Conservation (phyloP, 2,888 invertebrate genomes). For the Pollenia angustigena region DNA sequence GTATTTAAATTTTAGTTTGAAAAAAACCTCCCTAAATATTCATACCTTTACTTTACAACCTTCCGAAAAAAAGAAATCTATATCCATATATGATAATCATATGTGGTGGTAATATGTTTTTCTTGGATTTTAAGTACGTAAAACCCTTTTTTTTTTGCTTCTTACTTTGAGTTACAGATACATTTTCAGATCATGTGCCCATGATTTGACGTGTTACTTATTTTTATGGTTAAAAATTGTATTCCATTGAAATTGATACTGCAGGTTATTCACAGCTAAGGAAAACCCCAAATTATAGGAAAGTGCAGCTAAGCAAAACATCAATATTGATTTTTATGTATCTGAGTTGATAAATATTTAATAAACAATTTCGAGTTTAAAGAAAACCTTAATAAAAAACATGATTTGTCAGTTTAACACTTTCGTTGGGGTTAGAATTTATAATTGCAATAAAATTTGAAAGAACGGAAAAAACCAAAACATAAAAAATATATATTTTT, state of each 20-base stretch:
- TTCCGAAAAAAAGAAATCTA: background rate
- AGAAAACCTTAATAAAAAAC: constrained; percentile 79
- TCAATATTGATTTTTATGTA: constrained; percentile 73
- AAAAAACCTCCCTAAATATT: background rate
- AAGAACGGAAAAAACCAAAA: background rate
- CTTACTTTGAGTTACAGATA: constrained; percentile 18
- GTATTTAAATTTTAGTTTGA: constrained; percentile 40
- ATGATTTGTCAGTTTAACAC: constrained; percentile 83
- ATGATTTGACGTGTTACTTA: constrained; percentile 77
- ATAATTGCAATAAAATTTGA: constrained; percentile 15
- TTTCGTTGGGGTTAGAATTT: constrained; percentile 65
- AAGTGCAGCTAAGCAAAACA: constrained; percentile 19
- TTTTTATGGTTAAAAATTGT: constrained; percentile 79
- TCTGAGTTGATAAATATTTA: constrained; percentile 62
- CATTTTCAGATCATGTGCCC: constrained; percentile 70
- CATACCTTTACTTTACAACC: background rate
- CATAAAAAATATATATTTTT: background rate
- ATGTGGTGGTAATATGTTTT: constrained; percentile 52
- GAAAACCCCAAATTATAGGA: background rate
- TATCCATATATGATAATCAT: constrained; percentile 46
- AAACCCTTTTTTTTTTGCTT: constrained; percentile 52
- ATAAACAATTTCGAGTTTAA: constrained; percentile 50
- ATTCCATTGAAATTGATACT: constrained; percentile 84
- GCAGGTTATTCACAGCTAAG: constrained; percentile 21
- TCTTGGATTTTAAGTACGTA: constrained; percentile 10